Base-by-base conservation (phyloP, 1,140 invertebrate genomes). In the Calliopsis andreniformis region DNA sequence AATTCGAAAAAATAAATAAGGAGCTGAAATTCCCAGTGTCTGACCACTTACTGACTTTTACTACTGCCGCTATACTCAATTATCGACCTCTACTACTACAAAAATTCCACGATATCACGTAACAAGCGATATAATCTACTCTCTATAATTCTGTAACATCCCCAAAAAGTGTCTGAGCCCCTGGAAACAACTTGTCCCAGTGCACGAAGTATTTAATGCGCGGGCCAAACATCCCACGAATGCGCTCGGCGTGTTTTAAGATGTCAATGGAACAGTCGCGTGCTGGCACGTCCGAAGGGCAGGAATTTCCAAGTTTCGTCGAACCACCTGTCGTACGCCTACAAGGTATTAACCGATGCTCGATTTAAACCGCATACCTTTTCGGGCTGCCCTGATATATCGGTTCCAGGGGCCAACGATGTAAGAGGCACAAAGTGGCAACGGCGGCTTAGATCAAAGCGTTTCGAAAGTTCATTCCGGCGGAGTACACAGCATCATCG, bases 391-490 rank as follows among this genome's bases (percentile, higher is more conserved):
- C 53, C n/a, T 61, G 43, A 78, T 70, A 83, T 67, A 83, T 83
- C 76, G 72, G 12, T 45, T 43, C 43, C 63, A 20, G 32, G 30
- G n/a, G n/a, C n/a, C 23, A 45, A 0, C 30, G n/a, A 32, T n/a
- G 68, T n/a, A 42, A 30, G 49, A 20, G 67, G 35, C 51, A 73
- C 56, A 73, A 80, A 77, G 68, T 72, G 53, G 45, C 53, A 64
- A 62, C 53, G 42, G 25, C 25, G 35, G 39, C 45, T 42, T 43
- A 76, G 82, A 87, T 88, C 87, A 88, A 87, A 88, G 86, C 80
- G 80, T 72, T 76, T 53, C 76, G 64, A 70, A 81, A 85, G 87
- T 87, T 88, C 78, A 87, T 88, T 87, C 84, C 84, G 72, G 70
- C 35, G 75, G 87, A 85, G 72, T 87, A 71, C 79, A 83, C 78